phyloP scores from a whole-genome alignment of 2,888 invertebrate species.

The Scaptomyza parva region DNA sequence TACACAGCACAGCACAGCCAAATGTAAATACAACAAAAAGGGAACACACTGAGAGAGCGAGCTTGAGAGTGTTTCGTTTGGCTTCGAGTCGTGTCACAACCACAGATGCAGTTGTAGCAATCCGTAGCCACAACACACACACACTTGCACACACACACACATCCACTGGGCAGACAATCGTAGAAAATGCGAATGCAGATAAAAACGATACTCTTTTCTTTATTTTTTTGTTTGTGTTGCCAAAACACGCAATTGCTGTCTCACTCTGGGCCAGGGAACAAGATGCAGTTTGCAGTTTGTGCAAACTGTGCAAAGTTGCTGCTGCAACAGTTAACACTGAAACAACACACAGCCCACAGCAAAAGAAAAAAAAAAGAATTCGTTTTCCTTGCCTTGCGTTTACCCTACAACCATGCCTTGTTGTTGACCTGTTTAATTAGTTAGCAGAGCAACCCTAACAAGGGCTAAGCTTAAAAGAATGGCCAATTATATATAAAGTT shows the following conservation, averaged over 20 bases:
- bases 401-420: slow-evolving; percentile 2
- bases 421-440: slow-evolving; percentile 71
- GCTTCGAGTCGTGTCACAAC: slow-evolving; percentile 46
- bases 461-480: slow-evolving; percentile 73
- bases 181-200: slow-evolving; percentile 64
- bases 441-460: slow-evolving; percentile 55
- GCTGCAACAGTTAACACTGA: slow-evolving; percentile 56
- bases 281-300: slow-evolving; percentile 2
- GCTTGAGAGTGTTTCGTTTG: slow-evolving; percentile 35
- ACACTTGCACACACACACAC: slow-evolving; percentile 12
- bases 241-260: slow-evolving; percentile 41
- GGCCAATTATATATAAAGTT: slow-evolving; percentile 73
- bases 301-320: slow-evolving; percentile 28
- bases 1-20: slow-evolving; percentile 12
- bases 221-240: slow-evolving; percentile 35
- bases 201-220: slow-evolving; percentile 72
- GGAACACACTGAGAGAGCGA: slow-evolving; percentile 28
- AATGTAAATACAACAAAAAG: slow-evolving; percentile 1
- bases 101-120: slow-evolving; percentile 24
- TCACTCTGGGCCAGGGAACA: slow-evolving; percentile 20
- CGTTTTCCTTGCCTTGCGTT: slow-evolving; percentile 9
- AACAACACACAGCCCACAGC: slow-evolving; percentile 15
- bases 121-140: slow-evolving; percentile 8
- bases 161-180: slow-evolving; percentile 62
- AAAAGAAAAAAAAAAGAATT: slow-evolving; percentile 10